phyloP scores from a whole-genome alignment of 2,888 invertebrate species.

The Pomacea canaliculata region DNA sequence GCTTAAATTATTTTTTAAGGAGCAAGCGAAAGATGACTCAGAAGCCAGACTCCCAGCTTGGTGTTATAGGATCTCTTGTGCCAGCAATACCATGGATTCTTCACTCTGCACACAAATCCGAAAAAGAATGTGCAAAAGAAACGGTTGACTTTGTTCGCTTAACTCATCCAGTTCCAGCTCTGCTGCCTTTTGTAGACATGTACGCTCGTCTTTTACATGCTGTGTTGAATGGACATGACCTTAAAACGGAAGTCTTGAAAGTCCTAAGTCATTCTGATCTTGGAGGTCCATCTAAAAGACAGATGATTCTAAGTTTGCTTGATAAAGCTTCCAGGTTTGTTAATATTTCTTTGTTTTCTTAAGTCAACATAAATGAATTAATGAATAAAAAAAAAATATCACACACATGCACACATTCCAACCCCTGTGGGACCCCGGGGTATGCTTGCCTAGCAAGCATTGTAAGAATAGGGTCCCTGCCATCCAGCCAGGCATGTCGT shows the following conservation, averaged over 20 bases:
- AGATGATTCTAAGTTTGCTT: slow-evolving; percentile 40
- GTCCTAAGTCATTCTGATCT: slow-evolving; percentile 44
- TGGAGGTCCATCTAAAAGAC: slow-evolving; percentile 50
- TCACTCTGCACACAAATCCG: slow-evolving; percentile 52
- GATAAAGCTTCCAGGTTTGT: slow-evolving; percentile 46
- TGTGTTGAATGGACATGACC: slow-evolving; percentile 54
- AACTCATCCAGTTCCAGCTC: slow-evolving; percentile 56
- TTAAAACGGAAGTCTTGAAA: slow-evolving; percentile 45
- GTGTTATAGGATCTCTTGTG: slow-evolving; percentile 54
- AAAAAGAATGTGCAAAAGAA: slow-evolving; percentile 51
- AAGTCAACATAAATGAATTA: not conserved
- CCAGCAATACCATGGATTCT: slow-evolving; percentile 61
- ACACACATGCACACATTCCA: no score
- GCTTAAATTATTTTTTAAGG: slow-evolving; percentile 28
- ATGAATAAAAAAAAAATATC: not conserved
- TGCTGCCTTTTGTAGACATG: slow-evolving; percentile 52
- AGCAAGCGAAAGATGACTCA: slow-evolving; percentile 37
- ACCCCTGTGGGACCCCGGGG: no score
- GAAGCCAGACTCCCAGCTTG: slow-evolving; percentile 50
- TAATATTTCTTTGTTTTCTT: not conserved
- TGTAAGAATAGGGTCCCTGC: no score
- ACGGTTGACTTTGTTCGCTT: slow-evolving; percentile 56
- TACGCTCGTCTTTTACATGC: slow-evolving; percentile 56
- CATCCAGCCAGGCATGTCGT: no score
- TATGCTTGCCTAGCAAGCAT: no score